phyloP scores from a whole-genome alignment of 2,797 vertebrate genomes.

The Pseudochirops corinnae region DNA sequence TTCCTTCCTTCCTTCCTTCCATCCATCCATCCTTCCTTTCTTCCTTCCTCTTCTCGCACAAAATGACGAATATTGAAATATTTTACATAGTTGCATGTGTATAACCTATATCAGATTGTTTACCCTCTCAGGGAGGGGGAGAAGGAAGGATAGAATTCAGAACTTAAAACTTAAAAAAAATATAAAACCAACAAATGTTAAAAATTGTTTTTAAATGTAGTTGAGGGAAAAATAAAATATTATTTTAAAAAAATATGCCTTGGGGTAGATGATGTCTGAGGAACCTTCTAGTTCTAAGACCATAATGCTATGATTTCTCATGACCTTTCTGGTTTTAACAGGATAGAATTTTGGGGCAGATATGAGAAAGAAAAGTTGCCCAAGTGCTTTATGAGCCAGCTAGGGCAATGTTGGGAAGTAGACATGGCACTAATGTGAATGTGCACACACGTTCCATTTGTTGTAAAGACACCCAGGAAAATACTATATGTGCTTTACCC shows the following conservation, averaged over 20 bases:
- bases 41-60: background rate
- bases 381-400: background rate
- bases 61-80: background rate
- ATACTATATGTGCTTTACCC: conserved; percentile 36
- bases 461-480: conserved; percentile 46
- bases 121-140: background rate
- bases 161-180: background rate
- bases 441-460: conserved; percentile 23
- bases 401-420: conserved; percentile 20
- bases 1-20: no score
- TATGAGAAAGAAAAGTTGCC: conserved; percentile 15
- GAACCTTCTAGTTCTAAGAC: background rate
- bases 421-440: background rate
- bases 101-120: background rate
- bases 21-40: no score
- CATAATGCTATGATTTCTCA: background rate
- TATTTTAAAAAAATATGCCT: background rate
- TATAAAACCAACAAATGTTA: background rate
- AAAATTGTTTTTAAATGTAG: background rate
- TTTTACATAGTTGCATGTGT: background rate
- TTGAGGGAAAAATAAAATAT: background rate
- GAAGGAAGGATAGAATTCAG: background rate
- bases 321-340: background rate
- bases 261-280: background rate
- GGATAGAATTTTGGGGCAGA: background rate